Evolutionary conservation across 2,888 invertebrate species (phyloP).

Genomic region (Agriotes lineatus): DNA sequence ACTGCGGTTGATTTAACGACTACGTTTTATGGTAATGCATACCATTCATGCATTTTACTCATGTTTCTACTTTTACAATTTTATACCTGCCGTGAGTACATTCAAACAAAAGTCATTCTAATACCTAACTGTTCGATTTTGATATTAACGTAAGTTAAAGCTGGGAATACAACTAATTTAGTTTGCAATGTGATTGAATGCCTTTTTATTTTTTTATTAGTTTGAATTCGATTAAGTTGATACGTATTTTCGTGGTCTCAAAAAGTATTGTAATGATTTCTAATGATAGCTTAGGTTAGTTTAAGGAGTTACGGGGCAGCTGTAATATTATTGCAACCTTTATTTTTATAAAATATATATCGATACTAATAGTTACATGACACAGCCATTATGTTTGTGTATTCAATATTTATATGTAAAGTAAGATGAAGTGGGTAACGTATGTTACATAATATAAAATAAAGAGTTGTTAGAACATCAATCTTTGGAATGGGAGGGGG

Average conservation of each 20-base stretch:
- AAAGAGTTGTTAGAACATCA: conserved; percentile 13
- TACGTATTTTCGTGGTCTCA: conserved; percentile 10
- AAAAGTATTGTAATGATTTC: conserved; percentile 8
- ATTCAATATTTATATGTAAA: conserved; percentile 3
- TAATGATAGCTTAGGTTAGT: not conserved
- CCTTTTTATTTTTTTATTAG: not conserved
- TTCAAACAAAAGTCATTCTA: conserved; percentile 22
- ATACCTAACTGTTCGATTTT: conserved; percentile 4
- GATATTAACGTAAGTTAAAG: not conserved
- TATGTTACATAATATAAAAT: not conserved
- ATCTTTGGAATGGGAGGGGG: conserved; percentile 54
- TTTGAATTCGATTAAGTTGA: not conserved
- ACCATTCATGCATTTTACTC: conserved; percentile 20
- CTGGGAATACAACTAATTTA: not conserved
- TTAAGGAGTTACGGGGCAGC: conserved; percentile 18
- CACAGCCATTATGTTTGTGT: conserved; percentile 24
- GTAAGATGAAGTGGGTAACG: conserved; percentile 12
- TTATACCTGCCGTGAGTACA: too few relatives aligned
- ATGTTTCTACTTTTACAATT: not conserved
- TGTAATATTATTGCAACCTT: conserved; percentile 19
- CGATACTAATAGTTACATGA: conserved; percentile 5
- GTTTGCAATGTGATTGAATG: not conserved
- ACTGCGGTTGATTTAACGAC: too few relatives aligned
- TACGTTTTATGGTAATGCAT: too few relatives aligned
- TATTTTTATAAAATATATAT: conserved; percentile 21